Evolutionary conservation across 2,113 vertebrate species (phyloP).

Genomic region (Petrocephalus zakoni): DNA sequence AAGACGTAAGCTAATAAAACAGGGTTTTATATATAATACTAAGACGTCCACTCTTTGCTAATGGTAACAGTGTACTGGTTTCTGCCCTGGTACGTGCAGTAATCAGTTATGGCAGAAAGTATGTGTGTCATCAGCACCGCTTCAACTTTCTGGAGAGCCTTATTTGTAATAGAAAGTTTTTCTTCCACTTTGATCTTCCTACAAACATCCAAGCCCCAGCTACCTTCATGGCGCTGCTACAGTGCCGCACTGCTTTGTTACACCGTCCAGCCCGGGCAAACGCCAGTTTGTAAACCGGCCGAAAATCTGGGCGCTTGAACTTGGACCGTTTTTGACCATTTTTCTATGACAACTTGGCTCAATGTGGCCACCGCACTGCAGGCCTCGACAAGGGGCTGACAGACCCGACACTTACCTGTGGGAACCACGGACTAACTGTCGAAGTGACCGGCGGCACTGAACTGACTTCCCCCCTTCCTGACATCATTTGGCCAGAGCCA

Average conservation of each 20-base stretch:
- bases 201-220: background rate
- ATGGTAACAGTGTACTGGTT: background rate
- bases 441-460: background rate
- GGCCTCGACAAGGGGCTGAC: background rate
- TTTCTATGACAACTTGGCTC: background rate
- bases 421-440: background rate
- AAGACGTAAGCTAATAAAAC: background rate
- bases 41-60: background rate
- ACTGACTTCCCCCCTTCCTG: background rate
- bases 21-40: background rate
- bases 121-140: background rate
- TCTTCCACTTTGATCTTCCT: background rate
- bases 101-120: background rate
- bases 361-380: background rate
- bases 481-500: background rate
- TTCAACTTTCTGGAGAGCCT: background rate
- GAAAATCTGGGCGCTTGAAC: background rate
- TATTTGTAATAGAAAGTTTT: background rate
- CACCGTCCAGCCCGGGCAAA: background rate
- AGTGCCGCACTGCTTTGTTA: background rate
- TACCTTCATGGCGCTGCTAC: constrained; percentile 18
- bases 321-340: background rate
- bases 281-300: background rate
- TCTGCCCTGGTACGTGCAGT: background rate
- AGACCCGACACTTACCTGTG: background rate